These are phyloP conservation scores for Drosophila seguyi DNA, from an alignment of 1,140 invertebrate genomes.

Conservation along the genomic window DNA sequence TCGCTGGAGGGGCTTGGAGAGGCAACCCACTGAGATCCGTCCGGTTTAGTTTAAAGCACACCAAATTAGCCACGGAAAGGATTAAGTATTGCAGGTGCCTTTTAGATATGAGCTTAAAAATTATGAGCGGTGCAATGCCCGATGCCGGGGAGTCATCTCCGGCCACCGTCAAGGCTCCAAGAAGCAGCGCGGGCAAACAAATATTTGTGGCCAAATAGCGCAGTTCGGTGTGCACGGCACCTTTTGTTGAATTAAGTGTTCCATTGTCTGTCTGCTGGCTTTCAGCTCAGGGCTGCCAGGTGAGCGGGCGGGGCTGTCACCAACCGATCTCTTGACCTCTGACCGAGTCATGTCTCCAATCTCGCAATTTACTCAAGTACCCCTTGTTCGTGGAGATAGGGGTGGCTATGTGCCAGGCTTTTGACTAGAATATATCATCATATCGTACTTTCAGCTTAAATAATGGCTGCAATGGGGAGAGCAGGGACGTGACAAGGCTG, in stretches of 20 bases:
- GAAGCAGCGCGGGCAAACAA: slow-evolving; percentile 6
- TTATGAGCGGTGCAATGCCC: not conserved
- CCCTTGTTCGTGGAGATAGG: not conserved
- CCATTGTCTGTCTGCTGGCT: slow-evolving; percentile 13
- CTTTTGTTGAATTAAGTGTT: slow-evolving; percentile 41
- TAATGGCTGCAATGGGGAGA: too few species aligned
- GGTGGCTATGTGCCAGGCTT: not conserved
- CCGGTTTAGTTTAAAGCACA: not conserved
- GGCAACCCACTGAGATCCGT: slow-evolving; percentile 1
- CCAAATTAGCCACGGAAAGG: not conserved
- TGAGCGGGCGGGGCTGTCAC: too few species aligned
- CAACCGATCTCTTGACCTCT: not conserved
- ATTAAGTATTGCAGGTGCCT: not conserved
- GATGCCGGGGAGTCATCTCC: not conserved
- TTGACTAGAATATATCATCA: too few species aligned
- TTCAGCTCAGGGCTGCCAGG: slow-evolving; percentile 11
- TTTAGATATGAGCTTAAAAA: not conserved
- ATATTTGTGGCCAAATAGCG: slow-evolving; percentile 13
- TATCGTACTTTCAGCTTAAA: too few species aligned
- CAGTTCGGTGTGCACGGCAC: not conserved
- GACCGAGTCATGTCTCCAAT: not conserved
- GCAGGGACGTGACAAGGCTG: too few species aligned
- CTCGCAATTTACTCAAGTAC: not conserved
- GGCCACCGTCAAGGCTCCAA: not conserved
- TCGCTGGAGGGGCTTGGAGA: not conserved